These are phyloP conservation scores for Xiphophorus maculatus DNA, from an alignment of 2,113 vertebrate genomes.

Conservation along the genomic window DNA sequence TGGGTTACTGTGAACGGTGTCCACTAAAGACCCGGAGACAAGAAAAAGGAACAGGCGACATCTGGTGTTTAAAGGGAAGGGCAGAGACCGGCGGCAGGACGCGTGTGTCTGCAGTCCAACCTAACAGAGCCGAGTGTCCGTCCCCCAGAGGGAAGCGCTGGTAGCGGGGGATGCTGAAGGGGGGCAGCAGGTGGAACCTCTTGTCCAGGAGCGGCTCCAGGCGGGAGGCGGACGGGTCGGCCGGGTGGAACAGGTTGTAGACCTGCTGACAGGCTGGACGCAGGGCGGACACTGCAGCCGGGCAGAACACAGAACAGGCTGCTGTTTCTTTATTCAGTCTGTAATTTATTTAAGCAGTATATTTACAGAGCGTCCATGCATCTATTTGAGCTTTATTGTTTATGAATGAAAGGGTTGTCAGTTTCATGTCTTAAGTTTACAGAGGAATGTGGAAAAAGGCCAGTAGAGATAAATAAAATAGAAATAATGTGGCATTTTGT, in stretches of 20 bases:
- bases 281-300: slow-evolving; percentile 81
- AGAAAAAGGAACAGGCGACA: slow-evolving; percentile 37
- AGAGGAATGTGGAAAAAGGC: too few species aligned
- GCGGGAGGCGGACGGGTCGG: slow-evolving; percentile 95
- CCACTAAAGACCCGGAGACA: slow-evolving; percentile 76
- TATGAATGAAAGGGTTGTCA: too few species aligned
- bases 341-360: too few species aligned
- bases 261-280: slow-evolving; percentile 97
- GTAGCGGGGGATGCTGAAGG: slow-evolving; percentile 91
- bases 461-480: too few species aligned
- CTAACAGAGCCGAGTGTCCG: slow-evolving; percentile 90
- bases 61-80: not conserved
- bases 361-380: too few species aligned
- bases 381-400: too few species aligned
- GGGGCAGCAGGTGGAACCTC: slow-evolving; percentile 91
- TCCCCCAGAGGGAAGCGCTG: slow-evolving; percentile 96
- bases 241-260: slow-evolving; percentile 97
- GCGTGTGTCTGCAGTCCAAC: slow-evolving; percentile 50
- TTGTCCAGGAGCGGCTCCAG: slow-evolving; percentile 95
- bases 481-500: too few species aligned
- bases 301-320: not conserved
- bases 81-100: not conserved
- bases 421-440: too few species aligned
- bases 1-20: slow-evolving; percentile 94
- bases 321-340: too few species aligned